Base-by-base conservation (phyloP, 2,888 invertebrate genomes). In the Nemapogon koenigi region DNA sequence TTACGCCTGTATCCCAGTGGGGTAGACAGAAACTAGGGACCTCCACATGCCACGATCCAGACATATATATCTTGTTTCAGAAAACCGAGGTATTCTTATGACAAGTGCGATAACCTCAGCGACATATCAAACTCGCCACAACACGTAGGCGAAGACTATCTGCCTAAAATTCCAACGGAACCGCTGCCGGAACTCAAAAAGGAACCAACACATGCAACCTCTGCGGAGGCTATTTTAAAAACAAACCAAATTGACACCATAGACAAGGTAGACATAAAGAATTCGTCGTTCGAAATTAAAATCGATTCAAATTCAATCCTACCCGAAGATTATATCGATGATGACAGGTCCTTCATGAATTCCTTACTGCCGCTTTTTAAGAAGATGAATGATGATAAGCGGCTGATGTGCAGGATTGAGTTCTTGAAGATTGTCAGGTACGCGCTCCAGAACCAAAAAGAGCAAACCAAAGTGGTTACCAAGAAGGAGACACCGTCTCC, bases 61-160 rank as follows among this genome's bases (percentile, higher is more conserved):
- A n/a, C n/a, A 22, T 10, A 10, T 22, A 22, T 22, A 22, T 22
- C 10, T 22, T 22, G 10, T 55, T 54, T 2, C 60, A 78, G 76
- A 41, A 76, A 76, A 55, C 70, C 73, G 2, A 53, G 76, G 38
- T 64, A 64, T 46, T 70, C 73, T 0, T 71, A 72, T 50, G 76
- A 76, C 50, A 75, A 69, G 43, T 75, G 72, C 55, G 76, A 76
- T 26, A 70, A 72, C 0, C 63, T 60, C 48, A 76, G 76, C 0
- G 76, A 78, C 50, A 51, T 76, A 1, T 78, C 76, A 2, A 73
- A 59, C 42, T 78, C 76, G 0, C 73, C 76, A 0, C 75, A 73
- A 39, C 53, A 65, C 0, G 58, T 61, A n/a, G n/a, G n/a, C 0
- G 76, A 78, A 19, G 66, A 68, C 22, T 52, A 62, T n/a, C 39